Conservation (phyloP, 2,113 vertebrate genomes). For the Dendrocopos noguchii region DNA sequence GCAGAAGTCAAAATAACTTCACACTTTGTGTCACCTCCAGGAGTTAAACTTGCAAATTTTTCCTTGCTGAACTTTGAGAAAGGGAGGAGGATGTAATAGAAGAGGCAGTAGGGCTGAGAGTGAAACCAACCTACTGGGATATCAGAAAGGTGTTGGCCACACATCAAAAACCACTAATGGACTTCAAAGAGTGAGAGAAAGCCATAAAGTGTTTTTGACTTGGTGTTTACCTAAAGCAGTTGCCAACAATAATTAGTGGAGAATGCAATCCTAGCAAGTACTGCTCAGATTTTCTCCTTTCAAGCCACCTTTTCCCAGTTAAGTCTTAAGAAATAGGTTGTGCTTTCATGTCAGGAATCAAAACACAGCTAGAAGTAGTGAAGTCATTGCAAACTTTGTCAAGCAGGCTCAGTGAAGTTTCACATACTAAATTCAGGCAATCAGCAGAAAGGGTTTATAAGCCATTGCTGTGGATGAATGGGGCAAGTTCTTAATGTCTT, state of each 20-base stretch:
- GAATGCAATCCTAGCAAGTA: neutral
- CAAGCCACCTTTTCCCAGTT: neutral
- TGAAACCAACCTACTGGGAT: neutral
- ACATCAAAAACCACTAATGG: slow-evolving; percentile 40
- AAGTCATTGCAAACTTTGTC: slow-evolving; percentile 19
- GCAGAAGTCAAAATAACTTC: slow-evolving; percentile 50
- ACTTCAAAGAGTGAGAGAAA: slow-evolving; percentile 45
- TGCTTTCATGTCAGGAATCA: slow-evolving; percentile 45
- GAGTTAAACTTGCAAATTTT: neutral
- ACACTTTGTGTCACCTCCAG: slow-evolving; percentile 38
- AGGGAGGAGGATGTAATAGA: neutral
- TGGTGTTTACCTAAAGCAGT: slow-evolving; percentile 44
- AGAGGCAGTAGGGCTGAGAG: slow-evolving; percentile 1
- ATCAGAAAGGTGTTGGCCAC: slow-evolving; percentile 22
- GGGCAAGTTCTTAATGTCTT: neutral
- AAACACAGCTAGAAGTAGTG: slow-evolving; percentile 58
- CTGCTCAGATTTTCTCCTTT: slow-evolving; percentile 1
- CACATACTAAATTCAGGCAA: slow-evolving; percentile 11
- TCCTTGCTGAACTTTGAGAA: neutral
- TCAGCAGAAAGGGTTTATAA: neutral
- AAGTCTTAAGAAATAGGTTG: neutral
- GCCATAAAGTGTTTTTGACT: slow-evolving; percentile 19
- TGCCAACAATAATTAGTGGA: slow-evolving; percentile 47
- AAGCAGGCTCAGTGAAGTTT: neutral
- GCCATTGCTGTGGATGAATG: neutral